Percentiles rank a stretch among this genome's conserved stretches.
Evolutionary conservation across 2,113 vertebrate species (phyloP).

Genomic region (Notiomystis cincta): DNA sequence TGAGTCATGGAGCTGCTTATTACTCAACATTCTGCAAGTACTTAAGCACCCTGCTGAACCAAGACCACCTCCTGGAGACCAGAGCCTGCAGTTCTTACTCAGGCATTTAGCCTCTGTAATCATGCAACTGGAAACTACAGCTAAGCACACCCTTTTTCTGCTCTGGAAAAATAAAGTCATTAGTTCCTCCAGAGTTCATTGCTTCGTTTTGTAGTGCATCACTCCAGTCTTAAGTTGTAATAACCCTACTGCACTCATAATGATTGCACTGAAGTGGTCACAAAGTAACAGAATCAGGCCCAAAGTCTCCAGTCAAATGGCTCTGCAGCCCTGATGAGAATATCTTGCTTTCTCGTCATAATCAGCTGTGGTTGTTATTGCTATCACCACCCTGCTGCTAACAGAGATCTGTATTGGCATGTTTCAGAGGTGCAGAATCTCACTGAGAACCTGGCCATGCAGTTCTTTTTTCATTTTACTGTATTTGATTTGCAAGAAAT

Average conservation of each 20-base stretch:
- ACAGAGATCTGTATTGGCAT: neutral
- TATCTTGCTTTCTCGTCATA: neutral
- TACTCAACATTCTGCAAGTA: slow-evolving; percentile 37
- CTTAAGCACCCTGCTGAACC: slow-evolving; percentile 29
- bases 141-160: neutral
- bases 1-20: slow-evolving; percentile 5
- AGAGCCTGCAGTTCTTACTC: neutral
- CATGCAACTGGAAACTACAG: neutral
- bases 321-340: neutral
- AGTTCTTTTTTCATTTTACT: neutral
- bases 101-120: neutral
- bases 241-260: neutral
- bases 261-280: fast-evolving
- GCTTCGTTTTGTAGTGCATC: fast-evolving
- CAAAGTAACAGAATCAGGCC: neutral
- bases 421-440: neutral
- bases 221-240: neutral
- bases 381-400: neutral
- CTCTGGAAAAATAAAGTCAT: neutral
- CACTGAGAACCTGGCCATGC: neutral
- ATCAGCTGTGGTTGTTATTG: neutral
- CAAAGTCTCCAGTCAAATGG: neutral
- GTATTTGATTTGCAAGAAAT: neutral
- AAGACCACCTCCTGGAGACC: neutral
- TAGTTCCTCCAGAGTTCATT: neutral